phyloP scores from a whole-genome alignment of 1,140 invertebrate species.

The Dufourea novaeangliae region DNA sequence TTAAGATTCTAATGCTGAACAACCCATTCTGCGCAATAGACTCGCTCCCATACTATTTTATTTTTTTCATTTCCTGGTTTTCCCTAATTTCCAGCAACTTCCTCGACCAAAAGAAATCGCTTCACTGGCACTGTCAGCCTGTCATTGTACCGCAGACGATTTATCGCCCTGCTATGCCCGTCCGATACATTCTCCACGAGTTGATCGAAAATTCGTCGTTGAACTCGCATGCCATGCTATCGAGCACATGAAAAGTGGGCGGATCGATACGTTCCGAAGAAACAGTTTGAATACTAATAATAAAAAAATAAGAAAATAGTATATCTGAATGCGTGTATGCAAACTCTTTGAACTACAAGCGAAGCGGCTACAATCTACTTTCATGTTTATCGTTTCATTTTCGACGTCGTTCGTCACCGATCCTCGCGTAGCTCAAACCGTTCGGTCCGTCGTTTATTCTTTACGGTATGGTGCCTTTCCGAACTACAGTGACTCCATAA shows the following conservation, averaged over 20 bases:
- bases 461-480: too few relatives aligned
- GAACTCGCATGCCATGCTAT: constrained; percentile 65
- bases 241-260: constrained; percentile 50
- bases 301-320: background rate
- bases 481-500: too few relatives aligned
- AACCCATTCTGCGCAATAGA: background rate
- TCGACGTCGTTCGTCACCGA: constrained; percentile 19
- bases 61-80: constrained; percentile 4
- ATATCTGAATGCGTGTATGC: constrained; percentile 25
- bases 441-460: background rate
- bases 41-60: constrained; percentile 19
- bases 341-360: constrained; percentile 50
- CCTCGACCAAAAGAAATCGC: constrained; percentile 2
- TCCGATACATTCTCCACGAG: constrained; percentile 17
- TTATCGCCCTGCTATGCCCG: constrained; percentile 4
- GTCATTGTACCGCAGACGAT: constrained; percentile 6
- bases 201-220: constrained; percentile 4
- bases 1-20: background rate
- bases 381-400: constrained; percentile 13
- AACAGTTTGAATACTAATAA: constrained; percentile 22
- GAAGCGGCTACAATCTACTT: constrained; percentile 52
- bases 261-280: constrained; percentile 29
- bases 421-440: constrained; percentile 31
- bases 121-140: background rate
- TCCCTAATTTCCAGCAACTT: constrained; percentile 38